These are phyloP conservation scores for Calyptomena viridis DNA, from an alignment of 2,113 vertebrate species.

Conservation along the genomic window DNA sequence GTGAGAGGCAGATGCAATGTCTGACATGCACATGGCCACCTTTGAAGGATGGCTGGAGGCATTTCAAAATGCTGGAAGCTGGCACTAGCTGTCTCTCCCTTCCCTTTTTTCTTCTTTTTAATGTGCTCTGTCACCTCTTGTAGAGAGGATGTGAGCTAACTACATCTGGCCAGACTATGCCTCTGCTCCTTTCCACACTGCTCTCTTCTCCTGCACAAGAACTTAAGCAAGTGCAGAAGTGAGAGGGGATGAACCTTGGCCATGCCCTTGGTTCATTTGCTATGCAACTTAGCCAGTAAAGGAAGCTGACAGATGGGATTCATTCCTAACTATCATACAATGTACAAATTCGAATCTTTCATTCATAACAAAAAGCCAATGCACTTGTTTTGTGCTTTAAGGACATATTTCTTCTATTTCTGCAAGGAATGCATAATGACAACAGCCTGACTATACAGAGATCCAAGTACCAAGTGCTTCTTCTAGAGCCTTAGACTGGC, in stretches of 20 bases:
- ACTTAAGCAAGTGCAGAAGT: neutral
- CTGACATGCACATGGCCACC: rapidly evolving
- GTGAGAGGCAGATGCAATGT: neutral
- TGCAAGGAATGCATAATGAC: neutral
- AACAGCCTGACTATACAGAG: neutral
- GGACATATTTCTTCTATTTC: neutral
- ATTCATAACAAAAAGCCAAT: neutral
- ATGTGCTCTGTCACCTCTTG: neutral
- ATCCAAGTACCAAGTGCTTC: neutral
- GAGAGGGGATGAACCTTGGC: neutral
- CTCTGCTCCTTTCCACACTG: neutral
- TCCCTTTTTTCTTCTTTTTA: neutral
- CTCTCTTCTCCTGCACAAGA: neutral
- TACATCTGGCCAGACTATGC: neutral
- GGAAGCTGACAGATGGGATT: neutral
- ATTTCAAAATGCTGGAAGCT: neutral
- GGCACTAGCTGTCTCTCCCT: neutral
- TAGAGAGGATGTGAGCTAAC: neutral
- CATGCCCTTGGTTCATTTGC: neutral
- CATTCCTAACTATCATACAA: neutral
- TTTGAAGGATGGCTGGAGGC: neutral
- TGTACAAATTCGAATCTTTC: neutral
- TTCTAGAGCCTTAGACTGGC: neutral
- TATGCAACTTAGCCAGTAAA: neutral
- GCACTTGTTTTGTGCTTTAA: neutral